Conservation (phyloP, 2,888 invertebrate species). For the Callinectes sapidus region DNA sequence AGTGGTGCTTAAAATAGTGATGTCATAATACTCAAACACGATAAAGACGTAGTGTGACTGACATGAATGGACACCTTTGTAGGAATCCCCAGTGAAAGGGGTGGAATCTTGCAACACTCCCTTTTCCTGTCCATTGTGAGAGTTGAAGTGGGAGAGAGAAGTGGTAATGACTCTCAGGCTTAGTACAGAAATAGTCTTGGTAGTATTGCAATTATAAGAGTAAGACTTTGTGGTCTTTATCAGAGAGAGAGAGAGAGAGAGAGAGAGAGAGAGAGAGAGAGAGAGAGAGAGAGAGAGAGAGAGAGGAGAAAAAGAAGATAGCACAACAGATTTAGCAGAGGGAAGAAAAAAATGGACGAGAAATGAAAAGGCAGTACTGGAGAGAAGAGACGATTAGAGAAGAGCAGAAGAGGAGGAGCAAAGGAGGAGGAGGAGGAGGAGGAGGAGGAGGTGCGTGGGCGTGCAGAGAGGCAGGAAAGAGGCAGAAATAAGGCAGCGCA, state of each 20-base stretch:
- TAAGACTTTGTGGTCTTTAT: neutral
- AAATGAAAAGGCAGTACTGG: neutral
- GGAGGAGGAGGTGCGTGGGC: neutral
- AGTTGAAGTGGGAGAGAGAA: neutral
- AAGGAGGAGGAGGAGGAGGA: neutral
- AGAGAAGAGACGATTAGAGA: neutral
- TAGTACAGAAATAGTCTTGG: neutral
- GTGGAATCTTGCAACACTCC: neutral
- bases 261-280: conserved; percentile 46
- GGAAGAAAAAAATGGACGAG: neutral
- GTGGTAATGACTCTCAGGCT: neutral
- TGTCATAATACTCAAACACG: no score
- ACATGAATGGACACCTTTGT: neutral
- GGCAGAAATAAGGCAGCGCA: neutral
- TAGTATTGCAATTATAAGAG: neutral
- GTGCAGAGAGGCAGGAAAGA: neutral
- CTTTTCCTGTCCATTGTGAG: neutral
- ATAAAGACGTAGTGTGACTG: neutral
- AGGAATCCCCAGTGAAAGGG: neutral
- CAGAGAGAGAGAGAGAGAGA: conserved; percentile 13
- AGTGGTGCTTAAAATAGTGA: no score
- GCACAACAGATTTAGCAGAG: neutral
- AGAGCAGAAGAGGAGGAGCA: neutral
- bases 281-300: conserved; percentile 47
- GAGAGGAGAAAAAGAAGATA: conserved; percentile 38